Base-by-base conservation (phyloP, 2,888 invertebrate genomes). In the Nemapogon koenigi region DNA sequence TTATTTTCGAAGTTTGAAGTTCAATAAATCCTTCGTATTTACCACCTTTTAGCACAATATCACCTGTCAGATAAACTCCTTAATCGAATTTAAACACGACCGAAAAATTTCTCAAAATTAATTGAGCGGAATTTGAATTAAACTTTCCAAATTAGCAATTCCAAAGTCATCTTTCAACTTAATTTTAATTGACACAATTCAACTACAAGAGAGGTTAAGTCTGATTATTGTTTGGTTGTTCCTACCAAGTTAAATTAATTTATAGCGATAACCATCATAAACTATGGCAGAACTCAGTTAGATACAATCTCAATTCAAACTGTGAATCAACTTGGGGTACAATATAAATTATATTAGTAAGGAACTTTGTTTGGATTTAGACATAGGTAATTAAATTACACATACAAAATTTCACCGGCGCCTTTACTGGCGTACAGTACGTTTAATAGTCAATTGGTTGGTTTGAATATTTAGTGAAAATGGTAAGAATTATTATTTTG, bases 231-330 rank as follows among this genome's bases (percentile, higher is more conserved):
- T 8, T 33, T 33, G 33, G 19, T 19, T 33, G n/a, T 33, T 14
- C 19, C 33, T 33, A 14, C 17, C 13, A 33, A 33, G 33, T 33
- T 33, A 33, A 33, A 33, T 33, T 33, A 33, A 33, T 33, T 33
- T 33, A 19, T 19, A 33, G 19, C 19, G 33, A 33, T 33, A 33
- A 33, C 33, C 33, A 33, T 33, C 33, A 33, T 33, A 33, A 33
- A 18, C 7, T 11, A 19, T 18, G 33, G 33, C 14, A 18, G 19
- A 10, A 6, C 3, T 4, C 11, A 13, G 3, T n/a, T 18, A 16
- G 33, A 33, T 33, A 33, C 19, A 17, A 33, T 33, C 33, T 33
- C 13, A 33, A 19, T 33, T 33, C 11, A 28, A 31, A 33, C 33
- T 33, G 33, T 16, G 19, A n/a, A 30, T 30, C 30, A 30, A 30